A percentile compares a stretch with the other conserved stretches of the same genome.
Evolutionary conservation across 2,113 vertebrate species (phyloP).

Genomic region (Platycercus adscitus): DNA sequence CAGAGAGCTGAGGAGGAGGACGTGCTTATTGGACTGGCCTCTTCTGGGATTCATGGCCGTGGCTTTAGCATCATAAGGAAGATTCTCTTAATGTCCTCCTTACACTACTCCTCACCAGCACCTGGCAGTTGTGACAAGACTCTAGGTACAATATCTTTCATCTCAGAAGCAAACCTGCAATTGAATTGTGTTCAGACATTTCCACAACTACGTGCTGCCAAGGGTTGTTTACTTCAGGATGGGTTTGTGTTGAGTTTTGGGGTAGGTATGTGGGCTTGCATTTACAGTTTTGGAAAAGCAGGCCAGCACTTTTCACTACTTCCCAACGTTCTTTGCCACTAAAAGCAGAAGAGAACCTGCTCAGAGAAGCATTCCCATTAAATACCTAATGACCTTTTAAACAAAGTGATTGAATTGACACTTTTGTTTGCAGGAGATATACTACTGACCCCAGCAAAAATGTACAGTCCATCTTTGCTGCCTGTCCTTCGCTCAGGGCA

Average conservation of each 20-base stretch:
- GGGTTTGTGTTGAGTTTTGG: neutral
- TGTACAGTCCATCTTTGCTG: conserved; percentile 82
- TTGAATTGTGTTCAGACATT: neutral
- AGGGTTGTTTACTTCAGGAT: too few relatives aligned
- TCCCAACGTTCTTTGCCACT: neutral
- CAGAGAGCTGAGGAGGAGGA: conserved; percentile 78
- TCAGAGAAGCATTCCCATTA: neutral
- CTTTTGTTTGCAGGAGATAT: conserved; percentile 78
- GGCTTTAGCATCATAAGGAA: conserved; percentile 81
- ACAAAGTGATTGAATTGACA: neutral
- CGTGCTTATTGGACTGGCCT: conserved; percentile 84
- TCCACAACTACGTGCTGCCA: neutral
- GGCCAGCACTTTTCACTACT: neutral
- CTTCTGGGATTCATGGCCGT: conserved; percentile 80
- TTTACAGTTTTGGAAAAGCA: neutral
- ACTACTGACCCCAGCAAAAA: conserved; percentile 83
- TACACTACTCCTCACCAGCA: conserved; percentile 76
- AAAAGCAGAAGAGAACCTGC: neutral
- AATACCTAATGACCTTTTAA: neutral
- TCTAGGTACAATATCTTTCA: conserved; percentile 71
- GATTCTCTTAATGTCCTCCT: conserved; percentile 74
- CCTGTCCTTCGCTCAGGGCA: conserved; percentile 80
- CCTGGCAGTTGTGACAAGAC: conserved; percentile 74
- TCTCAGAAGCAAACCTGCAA: neutral
- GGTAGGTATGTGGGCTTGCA: neutral